These are phyloP conservation scores for Malacoraja senta DNA, from an alignment of 2,797 vertebrate genomes.

Conservation along the genomic window DNA sequence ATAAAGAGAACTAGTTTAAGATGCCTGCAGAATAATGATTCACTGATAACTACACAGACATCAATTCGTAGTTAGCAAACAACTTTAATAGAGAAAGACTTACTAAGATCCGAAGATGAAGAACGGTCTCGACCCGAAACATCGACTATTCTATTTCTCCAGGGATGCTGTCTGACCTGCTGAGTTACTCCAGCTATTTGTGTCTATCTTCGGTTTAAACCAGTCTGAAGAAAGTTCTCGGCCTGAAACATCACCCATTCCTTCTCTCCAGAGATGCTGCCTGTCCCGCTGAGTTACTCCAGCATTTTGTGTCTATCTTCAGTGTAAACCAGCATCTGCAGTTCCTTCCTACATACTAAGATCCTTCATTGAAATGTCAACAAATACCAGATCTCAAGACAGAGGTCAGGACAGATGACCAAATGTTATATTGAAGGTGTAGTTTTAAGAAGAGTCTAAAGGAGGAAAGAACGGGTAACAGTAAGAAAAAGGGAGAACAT, in stretches of 20 bases:
- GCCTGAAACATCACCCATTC: too few relatives aligned
- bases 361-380: neutral
- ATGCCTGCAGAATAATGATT: neutral
- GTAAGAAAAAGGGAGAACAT: neutral
- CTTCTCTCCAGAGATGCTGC: too few relatives aligned
- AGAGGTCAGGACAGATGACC: neutral
- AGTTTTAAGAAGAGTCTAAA: neutral
- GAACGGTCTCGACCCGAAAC: too few relatives aligned
- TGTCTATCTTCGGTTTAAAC: too few relatives aligned
- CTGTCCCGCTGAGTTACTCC: too few relatives aligned
- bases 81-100: neutral
- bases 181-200: too few relatives aligned
- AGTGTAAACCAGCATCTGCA: too few relatives aligned
- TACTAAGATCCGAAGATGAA: neutral
- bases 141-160: too few relatives aligned
- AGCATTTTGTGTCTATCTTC: too few relatives aligned
- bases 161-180: too few relatives aligned
- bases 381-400: neutral
- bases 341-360: neutral
- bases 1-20: neutral
- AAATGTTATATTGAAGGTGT: neutral
- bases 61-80: neutral
- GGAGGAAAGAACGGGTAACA: neutral
- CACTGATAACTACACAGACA: neutral
- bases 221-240: too few relatives aligned